Conservation (phyloP, 2,888 invertebrate genomes). For the Aphidius colemani region DNA sequence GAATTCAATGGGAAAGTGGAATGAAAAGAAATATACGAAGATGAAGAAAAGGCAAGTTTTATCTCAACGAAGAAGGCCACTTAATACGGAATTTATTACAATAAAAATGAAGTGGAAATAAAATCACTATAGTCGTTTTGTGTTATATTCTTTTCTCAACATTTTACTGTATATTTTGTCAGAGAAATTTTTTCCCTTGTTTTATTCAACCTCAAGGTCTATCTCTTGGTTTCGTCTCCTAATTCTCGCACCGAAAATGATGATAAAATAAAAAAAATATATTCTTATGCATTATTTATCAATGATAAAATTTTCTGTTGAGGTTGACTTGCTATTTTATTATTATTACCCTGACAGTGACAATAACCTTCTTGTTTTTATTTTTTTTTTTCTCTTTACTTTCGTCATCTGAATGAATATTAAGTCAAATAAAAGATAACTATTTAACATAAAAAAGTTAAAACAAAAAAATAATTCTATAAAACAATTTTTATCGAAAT, state of each 20-base stretch:
- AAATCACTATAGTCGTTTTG: constrained; percentile 18
- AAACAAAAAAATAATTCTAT: too few relatives aligned
- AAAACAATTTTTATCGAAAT: too few relatives aligned
- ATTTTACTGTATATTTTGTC: too few relatives aligned
- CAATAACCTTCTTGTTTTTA: not conserved
- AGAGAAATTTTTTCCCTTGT: constrained; percentile 16
- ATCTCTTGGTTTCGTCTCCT: constrained; percentile 15
- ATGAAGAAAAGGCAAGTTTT: not conserved
- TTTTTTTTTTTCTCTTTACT: not conserved
- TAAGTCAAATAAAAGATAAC: too few relatives aligned
- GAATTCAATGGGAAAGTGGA: too few relatives aligned
- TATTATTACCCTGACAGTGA: not conserved
- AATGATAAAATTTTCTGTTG: constrained; percentile 15
- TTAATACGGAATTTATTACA: constrained; percentile 30
- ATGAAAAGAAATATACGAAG: too few relatives aligned
- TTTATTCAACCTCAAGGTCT: constrained; percentile 27
- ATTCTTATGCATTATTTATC: constrained; percentile 28
- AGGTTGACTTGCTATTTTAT: constrained; percentile 5
- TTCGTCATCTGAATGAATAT: too few relatives aligned
- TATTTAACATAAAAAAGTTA: too few relatives aligned
- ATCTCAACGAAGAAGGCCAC: constrained; percentile 8
- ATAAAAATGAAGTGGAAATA: constrained; percentile 27
- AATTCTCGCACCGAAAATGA: constrained; percentile 22
- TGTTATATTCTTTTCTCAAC: too few relatives aligned
- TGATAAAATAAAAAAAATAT: not conserved